Percentiles rank a stretch among this genome's conserved stretches.
Evolutionary conservation across 2,888 invertebrate genomes (phyloP).

Genomic region (Drosophila rellima): DNA sequence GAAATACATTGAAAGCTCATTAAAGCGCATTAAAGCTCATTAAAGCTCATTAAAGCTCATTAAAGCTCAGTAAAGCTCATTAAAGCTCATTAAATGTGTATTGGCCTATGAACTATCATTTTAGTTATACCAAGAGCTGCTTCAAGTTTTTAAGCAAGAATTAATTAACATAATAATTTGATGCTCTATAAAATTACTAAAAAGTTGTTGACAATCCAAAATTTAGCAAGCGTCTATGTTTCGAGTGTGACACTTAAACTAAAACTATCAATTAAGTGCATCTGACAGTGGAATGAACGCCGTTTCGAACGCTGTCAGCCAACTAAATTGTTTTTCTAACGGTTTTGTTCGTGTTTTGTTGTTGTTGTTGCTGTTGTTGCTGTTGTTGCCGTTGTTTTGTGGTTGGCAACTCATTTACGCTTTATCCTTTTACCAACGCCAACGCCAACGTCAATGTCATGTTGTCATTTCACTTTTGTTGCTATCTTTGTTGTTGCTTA

Average conservation of each 20-base stretch:
- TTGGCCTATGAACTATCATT: no score
- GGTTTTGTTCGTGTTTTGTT: conserved; percentile 33
- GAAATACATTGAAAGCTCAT: no score
- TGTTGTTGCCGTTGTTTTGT: conserved; percentile 34
- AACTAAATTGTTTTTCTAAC: conserved; percentile 59
- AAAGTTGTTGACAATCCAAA: not conserved
- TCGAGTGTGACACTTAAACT: conserved; percentile 25
- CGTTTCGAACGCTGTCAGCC: conserved; percentile 37
- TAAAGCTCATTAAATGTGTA: no score
- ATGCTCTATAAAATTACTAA: not conserved
- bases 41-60: no score
- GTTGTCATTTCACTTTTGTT: conserved; percentile 36
- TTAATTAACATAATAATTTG: not conserved
- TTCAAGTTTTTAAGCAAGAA: no score
- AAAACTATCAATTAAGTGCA: conserved; percentile 55
- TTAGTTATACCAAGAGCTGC: no score
- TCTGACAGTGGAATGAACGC: conserved; percentile 45
- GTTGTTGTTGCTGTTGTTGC: conserved; percentile 2
- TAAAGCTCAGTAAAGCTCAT: no score
- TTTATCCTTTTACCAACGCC: conserved; percentile 56
- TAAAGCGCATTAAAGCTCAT: no score
- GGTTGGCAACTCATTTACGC: conserved; percentile 67
- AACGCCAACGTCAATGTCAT: conserved; percentile 56
- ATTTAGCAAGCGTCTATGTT: conserved; percentile 18
- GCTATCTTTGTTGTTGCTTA: conserved; percentile 23